Base-by-base conservation (phyloP, 2,888 invertebrate species). In the Oxycera nigricornis region DNA sequence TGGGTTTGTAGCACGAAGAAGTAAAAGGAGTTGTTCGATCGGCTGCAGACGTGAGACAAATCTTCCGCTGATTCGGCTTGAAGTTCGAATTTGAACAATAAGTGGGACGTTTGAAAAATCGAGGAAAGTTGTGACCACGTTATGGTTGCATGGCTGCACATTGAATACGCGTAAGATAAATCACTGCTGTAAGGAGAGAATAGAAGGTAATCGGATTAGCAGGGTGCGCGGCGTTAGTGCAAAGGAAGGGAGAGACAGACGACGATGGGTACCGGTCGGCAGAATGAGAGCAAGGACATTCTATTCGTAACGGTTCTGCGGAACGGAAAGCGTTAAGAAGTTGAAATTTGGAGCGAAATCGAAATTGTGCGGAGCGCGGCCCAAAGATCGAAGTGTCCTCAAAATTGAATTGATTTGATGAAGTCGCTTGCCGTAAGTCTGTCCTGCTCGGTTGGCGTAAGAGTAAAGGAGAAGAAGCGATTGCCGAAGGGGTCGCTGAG, bases 1-100 rank as follows among this genome's bases (percentile, higher is more conserved):
- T 59, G 30, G 20, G 59, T 59, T 7, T 59, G 26, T 9, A 6
- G 6, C 14, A 14, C 24, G 3, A 17, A 61, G 46, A 30, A 30
- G 30, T 17, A 30, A 61, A 61, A 31, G 28, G 28, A 26, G 61
- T 62, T 62, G 35, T 62, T 62, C 31, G 35, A 62, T 62, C 62
- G 62, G 62, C 7, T 62, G 1, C 35, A 2, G 20, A 41, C 11
- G 24, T 39, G 65, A 39, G n/a, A 50, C 17, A 61, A 31, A 7
- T 61, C n/a, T 31, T 61, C 24, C 28, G 31, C 61, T 11, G 31
- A 7, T 3, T 61, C 20, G 28, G 17, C 17, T 31, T 14, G 4
- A 9, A 31, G 17, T 31, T 14, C 31, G 20, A 31, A 61, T 31
- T 61, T n/a, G 9, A 61, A 30, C 3, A 3, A 17, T n/a, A 46